Conservation (phyloP, 2,113 vertebrate species). For the Porphyrio hochstetteri region DNA sequence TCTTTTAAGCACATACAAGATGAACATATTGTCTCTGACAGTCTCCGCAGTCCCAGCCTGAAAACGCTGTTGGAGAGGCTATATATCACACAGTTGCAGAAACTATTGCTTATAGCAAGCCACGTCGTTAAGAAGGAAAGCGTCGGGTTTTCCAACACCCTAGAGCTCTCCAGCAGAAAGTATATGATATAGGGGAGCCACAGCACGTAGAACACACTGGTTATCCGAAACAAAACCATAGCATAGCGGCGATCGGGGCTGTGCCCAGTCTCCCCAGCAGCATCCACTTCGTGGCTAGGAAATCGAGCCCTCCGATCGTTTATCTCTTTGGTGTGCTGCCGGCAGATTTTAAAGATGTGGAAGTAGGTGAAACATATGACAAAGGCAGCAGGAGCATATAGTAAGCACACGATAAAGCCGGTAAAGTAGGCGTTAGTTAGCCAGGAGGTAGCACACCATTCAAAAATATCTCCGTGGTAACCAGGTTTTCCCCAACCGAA, state of each 20-base stretch:
- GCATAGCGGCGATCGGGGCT: conserved; percentile 93
- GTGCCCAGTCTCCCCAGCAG: conserved; percentile 85
- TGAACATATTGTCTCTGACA: conserved; percentile 92
- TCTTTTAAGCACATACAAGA: conserved; percentile 84
- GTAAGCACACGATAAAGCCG: conserved; percentile 94
- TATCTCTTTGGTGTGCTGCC: conserved; percentile 98
- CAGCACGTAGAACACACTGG: conserved; percentile 96
- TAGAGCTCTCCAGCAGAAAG: conserved; percentile 95
- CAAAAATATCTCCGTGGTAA: conserved; percentile 98
- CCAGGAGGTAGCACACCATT: conserved; percentile 97
- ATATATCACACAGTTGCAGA: conserved; percentile 99
- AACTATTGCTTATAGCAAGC: conserved; percentile 99
- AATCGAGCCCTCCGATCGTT: conserved; percentile 93
- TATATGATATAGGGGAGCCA: conserved; percentile 99
- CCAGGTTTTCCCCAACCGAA: conserved; percentile 99
- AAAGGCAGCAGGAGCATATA: conserved; percentile 94
- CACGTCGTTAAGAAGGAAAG: conserved; percentile 97
- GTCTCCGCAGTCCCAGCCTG: conserved; percentile 91
- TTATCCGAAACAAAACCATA: conserved; percentile 97
- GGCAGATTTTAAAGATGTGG: conserved; percentile 98
- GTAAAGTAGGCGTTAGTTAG: conserved; percentile 96
- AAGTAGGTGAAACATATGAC: conserved; percentile 98
- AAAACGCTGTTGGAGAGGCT: conserved; percentile 99
- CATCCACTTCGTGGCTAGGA: conserved; percentile 90
- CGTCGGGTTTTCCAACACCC: conserved; percentile 89